Evolutionary conservation across 2,113 vertebrate species (phyloP).

Genomic region (Mustela lutreola): DNA sequence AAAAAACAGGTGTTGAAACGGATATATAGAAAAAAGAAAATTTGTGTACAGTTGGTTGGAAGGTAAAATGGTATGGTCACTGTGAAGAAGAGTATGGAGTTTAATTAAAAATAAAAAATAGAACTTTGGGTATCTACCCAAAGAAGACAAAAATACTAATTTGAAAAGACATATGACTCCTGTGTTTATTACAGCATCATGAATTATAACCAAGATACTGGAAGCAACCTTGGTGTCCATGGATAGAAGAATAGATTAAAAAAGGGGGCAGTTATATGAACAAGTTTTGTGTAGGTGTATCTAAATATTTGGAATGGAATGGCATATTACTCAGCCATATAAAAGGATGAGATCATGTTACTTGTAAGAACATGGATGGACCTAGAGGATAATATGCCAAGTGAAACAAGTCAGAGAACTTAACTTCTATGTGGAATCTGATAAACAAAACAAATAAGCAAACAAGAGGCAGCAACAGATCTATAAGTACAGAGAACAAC

Average conservation of each 20-base stretch:
- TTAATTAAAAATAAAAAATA: background rate
- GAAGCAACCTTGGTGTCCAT: background rate
- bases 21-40: background rate
- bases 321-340: background rate
- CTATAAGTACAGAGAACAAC: background rate
- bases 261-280: background rate
- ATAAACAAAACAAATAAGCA: background rate
- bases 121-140: background rate
- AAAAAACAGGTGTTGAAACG: background rate
- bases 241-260: background rate
- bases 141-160: background rate
- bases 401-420: background rate
- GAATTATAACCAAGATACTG: background rate
- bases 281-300: background rate
- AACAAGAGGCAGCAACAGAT: background rate
- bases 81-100: background rate
- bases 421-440: background rate
- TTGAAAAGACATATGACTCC: background rate
- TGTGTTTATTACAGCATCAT: background rate
- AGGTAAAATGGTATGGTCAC: background rate
- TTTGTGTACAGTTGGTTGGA: background rate
- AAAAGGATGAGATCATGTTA: background rate
- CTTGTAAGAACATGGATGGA: background rate
- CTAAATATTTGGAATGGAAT: no score
- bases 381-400: background rate